Conservation (phyloP, 2,888 invertebrate genomes). For the Macroteleia sp. region DNA sequence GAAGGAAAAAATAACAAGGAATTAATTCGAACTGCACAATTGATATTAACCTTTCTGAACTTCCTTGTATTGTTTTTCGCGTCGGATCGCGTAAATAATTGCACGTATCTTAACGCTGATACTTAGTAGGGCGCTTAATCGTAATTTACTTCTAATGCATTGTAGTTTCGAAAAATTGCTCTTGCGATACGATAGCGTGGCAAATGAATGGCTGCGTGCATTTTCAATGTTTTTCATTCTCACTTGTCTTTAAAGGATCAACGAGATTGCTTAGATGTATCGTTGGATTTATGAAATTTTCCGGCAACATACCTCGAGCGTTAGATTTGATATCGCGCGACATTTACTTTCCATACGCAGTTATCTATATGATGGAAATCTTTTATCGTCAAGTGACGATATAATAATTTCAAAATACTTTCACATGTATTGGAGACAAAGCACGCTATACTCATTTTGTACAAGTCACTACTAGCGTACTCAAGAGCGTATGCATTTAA, state of each 20-base stretch:
- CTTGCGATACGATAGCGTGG: slow-evolving; percentile 8
- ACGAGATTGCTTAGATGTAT: slow-evolving; percentile 10
- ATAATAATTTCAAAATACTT: slow-evolving; percentile 36
- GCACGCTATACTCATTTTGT: slow-evolving; percentile 29
- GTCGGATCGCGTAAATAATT: slow-evolving; percentile 30
- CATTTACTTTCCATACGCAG: slow-evolving; percentile 2
- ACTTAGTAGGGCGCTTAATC: slow-evolving; percentile 22
- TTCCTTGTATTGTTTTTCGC: slow-evolving; percentile 1
- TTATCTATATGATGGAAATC: slow-evolving; percentile 17
- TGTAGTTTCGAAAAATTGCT: slow-evolving; percentile 19
- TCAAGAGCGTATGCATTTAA: slow-evolving; percentile 53
- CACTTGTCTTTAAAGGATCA: slow-evolving; percentile 21
- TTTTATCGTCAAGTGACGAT: slow-evolving; percentile 22
- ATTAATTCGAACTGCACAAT: slow-evolving; percentile 16
- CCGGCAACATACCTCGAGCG: background rate
- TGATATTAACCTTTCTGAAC: slow-evolving; percentile 7
- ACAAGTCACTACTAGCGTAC: slow-evolving; percentile 31
- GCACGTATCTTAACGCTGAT: slow-evolving; percentile 15
- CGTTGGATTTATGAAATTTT: slow-evolving; percentile 12
- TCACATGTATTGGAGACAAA: slow-evolving; percentile 37
- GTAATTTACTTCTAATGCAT: slow-evolving; percentile 26
- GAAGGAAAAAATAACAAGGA: background rate
- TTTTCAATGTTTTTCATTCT: slow-evolving; percentile 27
- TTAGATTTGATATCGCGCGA: background rate
- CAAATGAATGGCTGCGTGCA: slow-evolving; percentile 25